Evolutionary conservation across 2,888 invertebrate species (phyloP), one percentile per base, ranked within the genome.

Genomic region (Anticlea derivata): DNA sequence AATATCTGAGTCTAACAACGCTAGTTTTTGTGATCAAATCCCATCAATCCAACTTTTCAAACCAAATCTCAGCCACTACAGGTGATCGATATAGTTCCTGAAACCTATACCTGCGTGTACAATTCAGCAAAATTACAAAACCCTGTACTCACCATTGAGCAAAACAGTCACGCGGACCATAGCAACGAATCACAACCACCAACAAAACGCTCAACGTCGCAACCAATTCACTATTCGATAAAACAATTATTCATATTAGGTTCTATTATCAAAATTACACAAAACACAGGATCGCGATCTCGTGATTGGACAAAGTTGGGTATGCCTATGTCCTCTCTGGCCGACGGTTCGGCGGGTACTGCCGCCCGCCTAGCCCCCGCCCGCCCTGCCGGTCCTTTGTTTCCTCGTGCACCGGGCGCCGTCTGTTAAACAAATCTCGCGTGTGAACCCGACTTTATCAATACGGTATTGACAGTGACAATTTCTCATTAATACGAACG

Each of bases 361-460:
- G 77, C 52, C 78, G 75, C 73, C 80, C 78, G 78, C 75, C 80
- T 67, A 68, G 65, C 68, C 83, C 86, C 87, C 83, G 79, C 82
- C 86, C 85, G 83, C 82, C 86, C 80, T 74, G 66, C 75, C 69
- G 75, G 77, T 73, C 85, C 89, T 89, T 90, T 90, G 89, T 90
- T 87, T 87, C 87, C 79, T 74, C 79, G 78, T 78, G 79, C 77
- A 70, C 75, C 73, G 70, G 71, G 48, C 53, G 40, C 39, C 46
- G 55, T 70, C 65, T 76, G 79, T 79, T 80, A 80, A 79, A 83
- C 85, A 85, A 83, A 82, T 82, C 84, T 85, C 60, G 59, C 63
- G 63, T 72, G 75, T 58, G 78, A 83, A 84, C 81, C 78, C 73
- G 44, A 45, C 58, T 63, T 58, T 60, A 63, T 57, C 61, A 63